Evolutionary conservation across 2,113 vertebrate genomes (phyloP).

Genomic region (Macroglossus sobrinus): DNA sequence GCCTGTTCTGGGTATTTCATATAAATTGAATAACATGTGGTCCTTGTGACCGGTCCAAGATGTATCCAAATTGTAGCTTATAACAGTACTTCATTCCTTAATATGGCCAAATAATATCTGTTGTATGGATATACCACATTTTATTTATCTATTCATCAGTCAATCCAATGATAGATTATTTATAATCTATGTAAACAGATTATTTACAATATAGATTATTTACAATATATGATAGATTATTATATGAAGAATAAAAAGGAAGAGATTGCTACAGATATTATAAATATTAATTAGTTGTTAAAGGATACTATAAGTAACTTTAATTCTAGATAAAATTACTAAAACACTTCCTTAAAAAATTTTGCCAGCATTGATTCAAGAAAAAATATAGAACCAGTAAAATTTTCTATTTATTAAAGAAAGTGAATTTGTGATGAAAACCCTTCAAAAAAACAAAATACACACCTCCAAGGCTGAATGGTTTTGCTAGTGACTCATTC

Average conservation of each 20-base stretch:
- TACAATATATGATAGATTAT: not conserved
- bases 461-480: not conserved
- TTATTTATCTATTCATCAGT: conserved; percentile 2
- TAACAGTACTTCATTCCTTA: not conserved
- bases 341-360: not conserved
- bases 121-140: not conserved
- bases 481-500: not conserved
- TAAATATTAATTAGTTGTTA: conserved; percentile 4
- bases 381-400: not conserved
- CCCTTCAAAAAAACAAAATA: not conserved
- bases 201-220: not conserved
- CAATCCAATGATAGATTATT: not conserved
- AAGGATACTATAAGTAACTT: not conserved
- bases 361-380: not conserved
- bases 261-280: not conserved
- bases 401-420: not conserved
- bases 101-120: not conserved
- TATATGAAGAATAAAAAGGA: not conserved
- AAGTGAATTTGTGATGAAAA: conserved; percentile 40
- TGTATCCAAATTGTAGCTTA: not conserved
- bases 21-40: not conserved
- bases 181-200: not conserved
- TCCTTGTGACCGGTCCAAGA: not conserved
- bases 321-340: conserved; percentile 31
- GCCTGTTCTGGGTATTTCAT: not conserved